Percentiles rank a stretch among this genome's conserved stretches.
These are phyloP conservation scores for Lycocerus yunnanus DNA, from an alignment of 2,888 invertebrate species.

Conservation along the genomic window DNA sequence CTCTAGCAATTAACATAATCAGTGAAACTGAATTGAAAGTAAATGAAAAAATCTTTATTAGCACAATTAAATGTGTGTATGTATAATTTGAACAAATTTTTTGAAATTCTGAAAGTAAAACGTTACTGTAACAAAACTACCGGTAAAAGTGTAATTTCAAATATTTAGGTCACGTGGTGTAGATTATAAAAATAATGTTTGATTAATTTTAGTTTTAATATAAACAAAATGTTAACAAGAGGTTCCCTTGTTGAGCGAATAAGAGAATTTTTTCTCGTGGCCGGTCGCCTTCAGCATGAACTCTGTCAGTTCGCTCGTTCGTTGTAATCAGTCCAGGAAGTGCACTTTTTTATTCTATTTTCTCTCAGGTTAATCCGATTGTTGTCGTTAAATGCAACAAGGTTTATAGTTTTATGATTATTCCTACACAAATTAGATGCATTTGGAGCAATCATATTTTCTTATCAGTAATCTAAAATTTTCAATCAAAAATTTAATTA, in stretches of 20 bases:
- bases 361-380: conserved; percentile 25
- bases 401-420: conserved; percentile 5
- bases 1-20: neutral
- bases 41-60: neutral
- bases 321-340: conserved; percentile 31
- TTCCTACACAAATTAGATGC: neutral
- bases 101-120: neutral
- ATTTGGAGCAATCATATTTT: neutral
- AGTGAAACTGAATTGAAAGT: conserved; percentile 4
- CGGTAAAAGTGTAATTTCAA: neutral
- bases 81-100: neutral
- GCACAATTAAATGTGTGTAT: neutral
- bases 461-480: neutral
- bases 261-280: neutral
- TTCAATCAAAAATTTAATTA: neutral
- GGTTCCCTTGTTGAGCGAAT: neutral
- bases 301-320: neutral
- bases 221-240: neutral
- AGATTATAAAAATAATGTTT: neutral
- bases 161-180: neutral
- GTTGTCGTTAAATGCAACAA: conserved; percentile 16
- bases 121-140: neutral
- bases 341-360: conserved; percentile 18
- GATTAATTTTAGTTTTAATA: neutral
- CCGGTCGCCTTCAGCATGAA: neutral